Conservation (phyloP, 2,113 vertebrate genomes). For the Trematomus loennbergii region DNA sequence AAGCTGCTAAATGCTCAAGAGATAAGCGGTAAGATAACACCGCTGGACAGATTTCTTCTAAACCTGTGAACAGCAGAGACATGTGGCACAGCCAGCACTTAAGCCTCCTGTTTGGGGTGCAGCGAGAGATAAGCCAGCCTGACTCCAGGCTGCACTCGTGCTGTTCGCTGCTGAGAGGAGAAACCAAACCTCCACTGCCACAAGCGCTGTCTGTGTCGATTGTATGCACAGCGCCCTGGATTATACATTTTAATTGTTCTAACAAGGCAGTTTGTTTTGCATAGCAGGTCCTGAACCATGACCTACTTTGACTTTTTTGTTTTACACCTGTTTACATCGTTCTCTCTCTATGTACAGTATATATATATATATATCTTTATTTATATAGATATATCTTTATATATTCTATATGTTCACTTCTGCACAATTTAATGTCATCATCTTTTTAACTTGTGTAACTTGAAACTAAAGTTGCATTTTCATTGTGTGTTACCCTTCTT, state of each 20-base stretch:
- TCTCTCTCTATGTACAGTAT: too few species aligned
- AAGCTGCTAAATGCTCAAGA: constrained; percentile 44
- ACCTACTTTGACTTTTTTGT: not conserved
- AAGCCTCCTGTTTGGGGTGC: constrained; percentile 73
- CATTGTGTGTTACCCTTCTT: not conserved
- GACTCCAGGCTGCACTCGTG: constrained; percentile 68
- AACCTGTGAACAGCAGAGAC: constrained; percentile 74
- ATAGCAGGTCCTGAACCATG: not conserved
- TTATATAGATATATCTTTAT: too few species aligned
- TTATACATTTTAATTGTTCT: constrained; percentile 9
- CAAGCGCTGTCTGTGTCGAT: constrained; percentile 23
- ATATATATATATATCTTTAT: not conserved
- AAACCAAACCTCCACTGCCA: constrained; percentile 26
- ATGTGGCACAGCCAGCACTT: constrained; percentile 72
- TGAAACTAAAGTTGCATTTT: not conserved
- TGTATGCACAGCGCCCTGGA: not conserved
- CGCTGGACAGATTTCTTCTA: constrained; percentile 52
- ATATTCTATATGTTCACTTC: not conserved
- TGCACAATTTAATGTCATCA: not conserved
- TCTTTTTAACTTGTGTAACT: too few species aligned
- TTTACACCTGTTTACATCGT: not conserved
- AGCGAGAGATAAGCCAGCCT: constrained; percentile 71
- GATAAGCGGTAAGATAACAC: constrained; percentile 71
- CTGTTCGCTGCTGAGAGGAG: constrained; percentile 16
- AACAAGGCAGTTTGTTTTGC: not conserved